phyloP scores from a whole-genome alignment of 2,888 invertebrate genomes.

The Chrysodeixis includens region DNA sequence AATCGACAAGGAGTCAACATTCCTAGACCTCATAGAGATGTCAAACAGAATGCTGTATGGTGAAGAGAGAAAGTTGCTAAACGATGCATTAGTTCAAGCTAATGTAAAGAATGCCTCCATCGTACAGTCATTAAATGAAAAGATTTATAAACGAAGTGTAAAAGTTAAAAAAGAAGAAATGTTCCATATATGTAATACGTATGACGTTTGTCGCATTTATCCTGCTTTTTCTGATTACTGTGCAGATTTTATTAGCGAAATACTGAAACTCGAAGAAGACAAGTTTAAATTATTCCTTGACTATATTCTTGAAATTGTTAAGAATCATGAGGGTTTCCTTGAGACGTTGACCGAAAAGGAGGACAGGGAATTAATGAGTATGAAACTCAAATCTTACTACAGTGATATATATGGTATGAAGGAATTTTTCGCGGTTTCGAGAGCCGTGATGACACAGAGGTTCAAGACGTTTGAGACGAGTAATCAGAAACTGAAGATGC shows the following conservation, averaged over 20 bases:
- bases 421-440: conserved; percentile 44
- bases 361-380: conserved; percentile 42
- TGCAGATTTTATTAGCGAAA: conserved; percentile 58
- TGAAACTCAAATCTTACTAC: conserved; percentile 27
- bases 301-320: conserved; percentile 33
- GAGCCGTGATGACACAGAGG: conserved; percentile 55
- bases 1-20: conserved; percentile 54
- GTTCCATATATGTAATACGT: conserved; percentile 56
- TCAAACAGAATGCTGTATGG: conserved; percentile 50
- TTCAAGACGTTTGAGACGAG: conserved; percentile 53
- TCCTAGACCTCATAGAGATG: conserved; percentile 60
- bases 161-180: conserved; percentile 60
- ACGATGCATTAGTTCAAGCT: conserved; percentile 34
- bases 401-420: conserved; percentile 41
- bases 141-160: conserved; percentile 41
- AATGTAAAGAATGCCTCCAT: background rate
- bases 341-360: conserved; percentile 54
- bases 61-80: conserved; percentile 46
- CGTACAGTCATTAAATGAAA: conserved; percentile 22
- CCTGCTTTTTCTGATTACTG: conserved; percentile 67
- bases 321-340: conserved; percentile 48
- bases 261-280: conserved; percentile 58
- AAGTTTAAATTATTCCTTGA: conserved; percentile 51
- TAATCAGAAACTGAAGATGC: conserved; percentile 38
- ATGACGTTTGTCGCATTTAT: conserved; percentile 62